A percentile compares a stretch with the other conserved stretches of the same genome.
phyloP scores from a whole-genome alignment of 2,113 vertebrate species.

The zebrafish (Danio rerio) region DNA sequence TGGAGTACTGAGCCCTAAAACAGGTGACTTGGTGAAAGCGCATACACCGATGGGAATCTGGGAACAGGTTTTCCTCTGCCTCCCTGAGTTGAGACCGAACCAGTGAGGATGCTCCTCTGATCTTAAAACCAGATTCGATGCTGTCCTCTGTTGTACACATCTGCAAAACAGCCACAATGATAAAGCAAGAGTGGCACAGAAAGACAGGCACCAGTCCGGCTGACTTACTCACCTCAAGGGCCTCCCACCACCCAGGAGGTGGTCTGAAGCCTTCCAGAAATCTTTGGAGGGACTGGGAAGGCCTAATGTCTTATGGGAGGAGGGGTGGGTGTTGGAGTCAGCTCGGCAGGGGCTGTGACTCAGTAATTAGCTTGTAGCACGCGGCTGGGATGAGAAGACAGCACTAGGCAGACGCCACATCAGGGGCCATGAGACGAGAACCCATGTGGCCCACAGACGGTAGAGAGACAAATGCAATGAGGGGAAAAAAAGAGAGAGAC shows the following conservation, averaged over 20 bases:
- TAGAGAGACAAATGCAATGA: constrained; percentile 1
- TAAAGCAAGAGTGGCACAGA: constrained; percentile 47
- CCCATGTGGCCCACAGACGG: constrained; percentile 70
- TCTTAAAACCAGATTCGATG: constrained; percentile 27
- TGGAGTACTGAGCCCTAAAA: constrained; percentile 58
- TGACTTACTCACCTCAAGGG: constrained; percentile 49
- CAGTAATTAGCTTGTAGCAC: constrained; percentile 73
- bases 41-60: constrained; percentile 60
- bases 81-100: constrained; percentile 23
- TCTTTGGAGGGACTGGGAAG: constrained; percentile 17
- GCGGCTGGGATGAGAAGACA: constrained; percentile 65
- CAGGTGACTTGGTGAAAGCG: constrained; percentile 64
- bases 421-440: constrained; percentile 64
- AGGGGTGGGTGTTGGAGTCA: constrained; percentile 52
- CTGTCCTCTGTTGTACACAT: constrained; percentile 6
- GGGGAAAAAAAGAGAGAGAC: constrained; percentile 14
- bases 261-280: constrained; percentile 43
- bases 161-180: constrained; percentile 48
- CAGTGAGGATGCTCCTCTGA: background rate
- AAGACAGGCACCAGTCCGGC: constrained; percentile 35
- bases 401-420: constrained; percentile 72
- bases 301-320: constrained; percentile 22
- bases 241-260: constrained; percentile 56
- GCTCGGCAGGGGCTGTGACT: constrained; percentile 69
- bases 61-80: constrained; percentile 30